phyloP scores from a whole-genome alignment of 2,113 vertebrate species.

The Gnathonemus longibarbis region DNA sequence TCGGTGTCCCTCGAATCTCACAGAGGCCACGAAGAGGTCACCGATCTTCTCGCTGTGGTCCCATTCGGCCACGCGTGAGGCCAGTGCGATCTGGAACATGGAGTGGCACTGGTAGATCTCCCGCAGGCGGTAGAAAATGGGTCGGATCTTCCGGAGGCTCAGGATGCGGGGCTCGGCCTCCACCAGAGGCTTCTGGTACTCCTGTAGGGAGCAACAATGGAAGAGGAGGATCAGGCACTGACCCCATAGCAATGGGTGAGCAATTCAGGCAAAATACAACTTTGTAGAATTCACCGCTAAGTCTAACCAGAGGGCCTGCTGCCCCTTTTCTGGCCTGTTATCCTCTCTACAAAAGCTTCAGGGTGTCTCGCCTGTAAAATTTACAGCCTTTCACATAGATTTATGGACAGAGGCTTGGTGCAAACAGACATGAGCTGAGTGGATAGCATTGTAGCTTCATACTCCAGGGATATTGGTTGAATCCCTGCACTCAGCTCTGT shows the following conservation, averaged over 20 bases:
- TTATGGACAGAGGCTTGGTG: neutral
- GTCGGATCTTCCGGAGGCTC: constrained; percentile 66
- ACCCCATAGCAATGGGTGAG: neutral
- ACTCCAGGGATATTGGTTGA: neutral
- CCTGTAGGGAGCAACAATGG: constrained; percentile 46
- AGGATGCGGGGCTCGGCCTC: constrained; percentile 74
- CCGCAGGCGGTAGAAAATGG: constrained; percentile 66
- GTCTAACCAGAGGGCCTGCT: neutral
- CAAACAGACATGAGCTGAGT: neutral
- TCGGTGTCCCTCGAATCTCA: constrained; percentile 32
- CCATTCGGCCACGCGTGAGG: constrained; percentile 74
- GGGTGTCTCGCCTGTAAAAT: neutral
- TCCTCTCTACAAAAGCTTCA: neutral
- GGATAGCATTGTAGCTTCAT: neutral
- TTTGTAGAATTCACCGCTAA: neutral
- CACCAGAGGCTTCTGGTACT: constrained; percentile 73
- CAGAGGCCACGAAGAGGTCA: constrained; percentile 80
- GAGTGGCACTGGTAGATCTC: constrained; percentile 81
- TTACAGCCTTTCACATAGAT: neutral
- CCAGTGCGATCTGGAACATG: constrained; percentile 80
- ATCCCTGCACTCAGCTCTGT: neutral
- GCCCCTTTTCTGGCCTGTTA: neutral
- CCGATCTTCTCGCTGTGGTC: constrained; percentile 72
- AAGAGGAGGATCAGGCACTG: neutral
- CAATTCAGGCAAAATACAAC: neutral